A percentile compares a stretch with the other conserved stretches of the same genome.
Evolutionary conservation across 2,113 vertebrate genomes (phyloP).

Genomic region (Coptodon bakossiorum): DNA sequence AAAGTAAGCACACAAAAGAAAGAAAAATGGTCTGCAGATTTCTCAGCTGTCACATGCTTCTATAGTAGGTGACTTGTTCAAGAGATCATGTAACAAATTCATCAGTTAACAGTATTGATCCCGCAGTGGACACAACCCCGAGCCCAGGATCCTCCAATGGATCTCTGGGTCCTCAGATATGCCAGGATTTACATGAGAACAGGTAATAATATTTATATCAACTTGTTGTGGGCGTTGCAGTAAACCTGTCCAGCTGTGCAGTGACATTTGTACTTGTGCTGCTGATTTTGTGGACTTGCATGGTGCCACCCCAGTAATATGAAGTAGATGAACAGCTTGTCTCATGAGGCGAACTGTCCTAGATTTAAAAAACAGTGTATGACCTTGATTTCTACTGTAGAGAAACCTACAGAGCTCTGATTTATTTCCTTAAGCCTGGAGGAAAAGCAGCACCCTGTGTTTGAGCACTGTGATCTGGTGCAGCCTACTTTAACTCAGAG

Average conservation of each 20-base stretch:
- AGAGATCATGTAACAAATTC: background rate
- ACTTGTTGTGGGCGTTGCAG: background rate
- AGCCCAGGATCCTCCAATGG: background rate
- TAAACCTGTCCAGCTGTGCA: background rate
- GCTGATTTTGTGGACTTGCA: background rate
- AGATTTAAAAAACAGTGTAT: conserved; percentile 44
- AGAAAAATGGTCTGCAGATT: background rate
- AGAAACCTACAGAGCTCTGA: conserved; percentile 25
- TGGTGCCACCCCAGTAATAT: background rate
- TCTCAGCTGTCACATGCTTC: background rate
- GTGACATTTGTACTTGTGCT: background rate
- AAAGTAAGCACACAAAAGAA: conserved; percentile 14
- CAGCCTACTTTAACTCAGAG: background rate
- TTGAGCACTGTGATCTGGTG: background rate
- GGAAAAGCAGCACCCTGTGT: background rate
- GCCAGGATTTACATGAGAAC: background rate
- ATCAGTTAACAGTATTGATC: background rate
- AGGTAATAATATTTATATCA: background rate
- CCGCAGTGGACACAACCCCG: background rate
- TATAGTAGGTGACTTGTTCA: background rate
- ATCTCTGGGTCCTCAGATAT: background rate
- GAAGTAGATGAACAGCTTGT: conserved; percentile 17
- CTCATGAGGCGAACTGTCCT: conserved; percentile 45
- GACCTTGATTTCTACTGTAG: conserved; percentile 51
- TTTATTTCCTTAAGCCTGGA: conserved; percentile 30